These are phyloP conservation scores for Sussaba pulchella DNA, from an alignment of 2,888 invertebrate genomes.

Conservation along the genomic window DNA sequence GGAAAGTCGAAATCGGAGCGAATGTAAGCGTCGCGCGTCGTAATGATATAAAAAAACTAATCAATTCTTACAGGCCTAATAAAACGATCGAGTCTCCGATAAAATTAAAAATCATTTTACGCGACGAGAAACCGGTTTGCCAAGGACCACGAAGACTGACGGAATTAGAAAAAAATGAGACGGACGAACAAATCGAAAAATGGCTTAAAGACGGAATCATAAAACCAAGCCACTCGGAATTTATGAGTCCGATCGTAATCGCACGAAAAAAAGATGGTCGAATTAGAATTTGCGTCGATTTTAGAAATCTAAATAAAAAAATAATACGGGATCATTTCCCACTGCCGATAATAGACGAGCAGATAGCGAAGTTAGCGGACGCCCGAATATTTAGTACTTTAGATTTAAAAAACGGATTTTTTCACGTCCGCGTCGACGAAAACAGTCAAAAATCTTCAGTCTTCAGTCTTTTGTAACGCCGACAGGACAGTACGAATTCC, in stretches of 20 bases:
- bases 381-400: constrained; percentile 54
- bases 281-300: constrained; percentile 27
- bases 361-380: constrained; percentile 23
- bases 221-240: constrained; percentile 41
- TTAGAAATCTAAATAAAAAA: constrained; percentile 37
- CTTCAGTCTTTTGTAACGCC: constrained; percentile 70
- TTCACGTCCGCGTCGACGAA: constrained; percentile 68
- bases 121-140: constrained; percentile 34
- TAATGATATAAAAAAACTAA: neutral
- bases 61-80: neutral
- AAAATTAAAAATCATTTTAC: constrained; percentile 32
- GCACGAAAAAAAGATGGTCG: constrained; percentile 24
- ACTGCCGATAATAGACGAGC: constrained; percentile 23
- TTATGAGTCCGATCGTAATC: constrained; percentile 27
- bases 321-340: constrained; percentile 37
- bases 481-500: constrained; percentile 68
- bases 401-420: constrained; percentile 71
- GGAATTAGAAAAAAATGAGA: constrained; percentile 25
- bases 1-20: constrained; percentile 13
- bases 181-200: constrained; percentile 38
- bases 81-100: constrained; percentile 26
- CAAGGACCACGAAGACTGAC: constrained; percentile 35
- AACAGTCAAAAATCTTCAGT: constrained; percentile 69
- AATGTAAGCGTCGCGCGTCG: neutral
- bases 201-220: constrained; percentile 29